Evolutionary conservation across 2,797 vertebrate genomes (phyloP), one percentile per base, ranked within the genome.

Genomic region (Lagodon rhomboides): DNA sequence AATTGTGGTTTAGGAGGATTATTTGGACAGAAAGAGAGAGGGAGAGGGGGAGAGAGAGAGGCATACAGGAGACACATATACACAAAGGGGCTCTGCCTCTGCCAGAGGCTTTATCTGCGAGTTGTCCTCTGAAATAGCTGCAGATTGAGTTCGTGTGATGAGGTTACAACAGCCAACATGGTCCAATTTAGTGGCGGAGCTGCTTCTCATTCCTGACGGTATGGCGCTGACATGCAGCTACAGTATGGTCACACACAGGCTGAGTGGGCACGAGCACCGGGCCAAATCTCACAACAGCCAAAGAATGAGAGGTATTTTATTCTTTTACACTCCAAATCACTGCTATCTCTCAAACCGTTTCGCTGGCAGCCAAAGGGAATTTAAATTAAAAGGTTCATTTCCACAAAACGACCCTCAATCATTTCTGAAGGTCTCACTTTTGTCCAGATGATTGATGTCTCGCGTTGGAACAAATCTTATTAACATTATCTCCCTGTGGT

Each of bases 1-100:
- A 87, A 77, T 74, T 86, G 93, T 74, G 91, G 92, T 93, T 90
- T 87, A 86, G 83, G 71, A 84, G 84, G 82, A 88, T 85, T 89
- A 90, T 87, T 87, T 82, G 71, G 78, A 90, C 67, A 85, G 78
- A 83, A 76, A 81, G 70, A 54, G 64, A 62, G 78, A 60, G 60
- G 58, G 43, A 55, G 55, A 43, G 61, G 12, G 70, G 55, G 69
- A 53, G 30, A 65, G 61, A 54, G 16, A 41, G 47, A 68, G 43
- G 47, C 15, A 76, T 43, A 71, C 9, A 46, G 43, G 78, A 84
- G 66, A 77, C 58, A 73, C 59, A 60, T 53, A 68, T n/a, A 83
- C 62, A 83, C 49, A 51, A 25, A 58, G 17, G 17, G 63, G 47
- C 80, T 84, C 75, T 83, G 79, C 59, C 53, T 82, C 41, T 53